Base-by-base conservation (phyloP, 2,888 invertebrate genomes). In the Tachystola acroxantha region DNA sequence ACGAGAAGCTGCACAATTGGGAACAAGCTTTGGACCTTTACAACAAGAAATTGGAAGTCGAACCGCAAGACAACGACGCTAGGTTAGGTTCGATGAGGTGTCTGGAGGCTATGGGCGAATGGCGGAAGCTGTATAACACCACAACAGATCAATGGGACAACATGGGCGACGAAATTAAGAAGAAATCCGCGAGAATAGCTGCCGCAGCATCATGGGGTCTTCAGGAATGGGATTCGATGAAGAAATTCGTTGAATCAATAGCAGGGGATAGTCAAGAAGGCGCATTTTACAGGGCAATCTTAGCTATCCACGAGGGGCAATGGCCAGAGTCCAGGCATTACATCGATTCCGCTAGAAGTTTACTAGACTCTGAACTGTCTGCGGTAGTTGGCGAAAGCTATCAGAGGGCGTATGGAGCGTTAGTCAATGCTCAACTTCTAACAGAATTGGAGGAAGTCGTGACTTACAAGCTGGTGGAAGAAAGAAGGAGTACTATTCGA, bases 1-100 rank as follows among this genome's bases (percentile, higher is more conserved):
- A 98, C 70, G 99, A 99, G 72, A 98, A 99, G 70, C 82, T 99
- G 1, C 98, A 99, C 73, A 97, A 98, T 66, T 99, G 99, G 99
- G 97, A 98, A 50, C 95, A 96, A 66, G 99, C 99, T 0, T 78
- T 98, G 37, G 91, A 93, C 40, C 90, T 97, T 4, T 99, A 99
- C 64, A 90, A 92, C 43, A 91, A 92, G 40, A 94, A 94, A 59
- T 77, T 96, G 35, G 89, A 91, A 29, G 80, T 82, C 0, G 90
- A 92, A 50, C 88, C 90, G 0, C 79, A 90, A 13, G 94, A 96
- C 58, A 81, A 92, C 10, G 96, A 96, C 27, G 91, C 96, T 0
- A 91, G 91, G n/a, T 79, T 99, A 22, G 99, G 99, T 0, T 93
- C 96, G 66, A 98, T 99, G 98, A 90, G 99, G 44, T 99, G 91